phyloP scores from a whole-genome alignment of 2,113 vertebrate genomes.

The Ia io region DNA sequence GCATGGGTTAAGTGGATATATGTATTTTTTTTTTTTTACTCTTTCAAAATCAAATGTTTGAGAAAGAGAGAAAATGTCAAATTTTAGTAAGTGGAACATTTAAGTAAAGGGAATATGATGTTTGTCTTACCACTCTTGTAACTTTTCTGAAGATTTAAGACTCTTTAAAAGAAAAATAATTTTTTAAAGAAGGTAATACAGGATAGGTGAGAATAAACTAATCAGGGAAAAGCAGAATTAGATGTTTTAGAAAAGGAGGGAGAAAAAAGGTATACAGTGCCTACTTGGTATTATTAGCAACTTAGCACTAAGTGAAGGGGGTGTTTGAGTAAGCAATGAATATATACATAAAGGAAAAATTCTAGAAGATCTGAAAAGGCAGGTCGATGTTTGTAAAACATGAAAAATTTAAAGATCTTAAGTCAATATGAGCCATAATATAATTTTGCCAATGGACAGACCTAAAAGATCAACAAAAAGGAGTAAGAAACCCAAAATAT shows the following conservation, averaged over 20 bases:
- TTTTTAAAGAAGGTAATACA: neutral
- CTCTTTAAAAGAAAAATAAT: neutral
- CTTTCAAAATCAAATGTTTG: neutral
- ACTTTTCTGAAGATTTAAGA: constrained; percentile 7
- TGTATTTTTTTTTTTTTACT: neutral
- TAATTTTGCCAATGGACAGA: neutral
- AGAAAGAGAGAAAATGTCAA: neutral
- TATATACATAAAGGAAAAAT: neutral
- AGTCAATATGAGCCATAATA: neutral
- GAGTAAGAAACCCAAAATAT: neutral
- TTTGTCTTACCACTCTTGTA: neutral
- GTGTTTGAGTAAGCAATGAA: neutral
- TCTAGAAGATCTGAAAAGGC: constrained; percentile 1
- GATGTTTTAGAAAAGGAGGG: neutral
- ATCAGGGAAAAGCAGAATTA: neutral
- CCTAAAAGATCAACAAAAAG: neutral
- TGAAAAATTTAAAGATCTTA: neutral
- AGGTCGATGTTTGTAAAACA: neutral
- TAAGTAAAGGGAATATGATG: neutral
- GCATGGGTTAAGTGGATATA: neutral
- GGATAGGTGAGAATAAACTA: neutral
- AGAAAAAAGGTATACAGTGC: neutral
- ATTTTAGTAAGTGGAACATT: neutral
- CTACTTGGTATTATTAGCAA: neutral
- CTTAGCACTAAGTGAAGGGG: neutral